phyloP scores from a whole-genome alignment of 2,113 vertebrate species.

The Callopanchax toddi region DNA sequence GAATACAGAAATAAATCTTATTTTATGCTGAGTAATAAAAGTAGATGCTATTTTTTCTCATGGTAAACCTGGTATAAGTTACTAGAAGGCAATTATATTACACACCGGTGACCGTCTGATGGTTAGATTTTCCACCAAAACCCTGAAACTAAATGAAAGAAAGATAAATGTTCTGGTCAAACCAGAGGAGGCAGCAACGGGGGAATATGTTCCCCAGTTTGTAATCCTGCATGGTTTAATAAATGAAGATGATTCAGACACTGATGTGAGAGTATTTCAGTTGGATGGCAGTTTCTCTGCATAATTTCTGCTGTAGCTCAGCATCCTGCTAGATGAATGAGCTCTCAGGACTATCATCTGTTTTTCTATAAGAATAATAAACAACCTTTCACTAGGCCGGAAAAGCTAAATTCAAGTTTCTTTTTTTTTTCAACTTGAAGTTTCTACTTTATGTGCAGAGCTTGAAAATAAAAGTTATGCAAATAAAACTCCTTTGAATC shows the following conservation, averaged over 20 bases:
- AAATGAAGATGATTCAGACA: background rate
- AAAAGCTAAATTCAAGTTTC: background rate
- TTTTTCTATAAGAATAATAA: constrained; percentile 3
- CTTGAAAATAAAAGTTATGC: background rate
- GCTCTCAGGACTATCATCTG: background rate
- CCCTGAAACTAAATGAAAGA: background rate
- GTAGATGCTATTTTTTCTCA: background rate
- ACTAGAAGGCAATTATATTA: background rate
- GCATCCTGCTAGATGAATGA: constrained; percentile 4
- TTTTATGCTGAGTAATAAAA: background rate
- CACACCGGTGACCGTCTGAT: background rate
- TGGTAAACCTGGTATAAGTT: background rate
- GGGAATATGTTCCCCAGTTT: background rate
- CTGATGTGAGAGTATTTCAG: constrained; percentile 3
- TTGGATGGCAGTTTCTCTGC: constrained; percentile 3
- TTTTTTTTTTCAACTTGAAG: background rate
- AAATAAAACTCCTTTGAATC: constrained; percentile 7
- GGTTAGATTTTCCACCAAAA: background rate
- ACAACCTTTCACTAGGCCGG: background rate
- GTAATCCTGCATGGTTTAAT: background rate
- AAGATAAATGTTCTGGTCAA: background rate
- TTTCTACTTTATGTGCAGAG: background rate
- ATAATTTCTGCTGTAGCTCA: constrained; percentile 12
- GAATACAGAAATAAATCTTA: background rate
- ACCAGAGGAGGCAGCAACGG: background rate